These are phyloP conservation scores for Pantelozetes paolii DNA, from an alignment of 2,888 invertebrate genomes.

Conservation along the genomic window DNA sequence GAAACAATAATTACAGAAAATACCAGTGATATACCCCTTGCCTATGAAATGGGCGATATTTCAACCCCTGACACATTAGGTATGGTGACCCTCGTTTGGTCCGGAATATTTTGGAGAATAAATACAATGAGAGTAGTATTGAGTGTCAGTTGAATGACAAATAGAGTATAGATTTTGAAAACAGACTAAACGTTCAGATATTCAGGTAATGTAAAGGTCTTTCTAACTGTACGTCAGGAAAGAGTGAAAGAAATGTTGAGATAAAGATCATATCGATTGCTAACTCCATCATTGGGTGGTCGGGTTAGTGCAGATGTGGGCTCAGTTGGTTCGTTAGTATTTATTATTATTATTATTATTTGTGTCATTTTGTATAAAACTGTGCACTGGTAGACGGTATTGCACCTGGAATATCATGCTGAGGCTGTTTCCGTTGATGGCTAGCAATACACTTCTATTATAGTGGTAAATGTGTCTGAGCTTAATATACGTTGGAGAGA, in stretches of 20 bases:
- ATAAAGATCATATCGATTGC: slow-evolving; percentile 16
- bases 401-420: slow-evolving; percentile 16
- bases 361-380: not conserved
- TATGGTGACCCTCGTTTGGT: too few relatives aligned
- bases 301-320: too few relatives aligned
- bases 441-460: too few relatives aligned
- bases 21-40: too few relatives aligned
- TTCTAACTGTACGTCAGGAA: not conserved
- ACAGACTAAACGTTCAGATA: not conserved
- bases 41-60: too few relatives aligned
- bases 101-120: too few relatives aligned
- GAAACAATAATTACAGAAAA: too few relatives aligned
- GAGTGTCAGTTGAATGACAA: too few relatives aligned
- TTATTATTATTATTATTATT: not conserved
- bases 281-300: slow-evolving; percentile 12
- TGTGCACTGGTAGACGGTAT: not conserved
- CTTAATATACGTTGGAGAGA: not conserved
- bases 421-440: not conserved
- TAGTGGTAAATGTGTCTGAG: too few relatives aligned
- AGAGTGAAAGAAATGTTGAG: not conserved
- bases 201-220: too few relatives aligned
- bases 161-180: not conserved
- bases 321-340: slow-evolving; percentile 8
- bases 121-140: too few relatives aligned
- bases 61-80: too few relatives aligned